A percentile compares a stretch with the other conserved stretches of the same genome.
phyloP scores from a whole-genome alignment of 2,113 vertebrate species.

The Illadopsis cleaveri region DNA sequence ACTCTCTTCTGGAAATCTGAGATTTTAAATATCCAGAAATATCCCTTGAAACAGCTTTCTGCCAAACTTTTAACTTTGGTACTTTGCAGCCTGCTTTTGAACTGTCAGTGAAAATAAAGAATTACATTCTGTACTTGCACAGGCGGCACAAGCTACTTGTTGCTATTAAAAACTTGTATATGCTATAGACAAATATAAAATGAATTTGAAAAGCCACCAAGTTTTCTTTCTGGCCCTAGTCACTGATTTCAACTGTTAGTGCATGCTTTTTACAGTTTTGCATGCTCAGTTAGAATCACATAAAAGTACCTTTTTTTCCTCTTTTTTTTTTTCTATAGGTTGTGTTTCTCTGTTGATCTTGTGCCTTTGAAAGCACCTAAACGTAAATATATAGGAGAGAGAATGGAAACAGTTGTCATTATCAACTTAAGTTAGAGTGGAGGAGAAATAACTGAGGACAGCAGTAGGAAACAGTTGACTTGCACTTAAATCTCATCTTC shows the following conservation, averaged over 20 bases:
- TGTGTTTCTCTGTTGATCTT: not conserved
- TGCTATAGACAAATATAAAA: not conserved
- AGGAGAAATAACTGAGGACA: not conserved
- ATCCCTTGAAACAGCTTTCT: constrained; percentile 52
- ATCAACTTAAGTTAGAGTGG: not conserved
- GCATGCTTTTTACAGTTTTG: not conserved
- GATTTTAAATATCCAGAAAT: constrained; percentile 51
- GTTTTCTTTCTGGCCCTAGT: not conserved
- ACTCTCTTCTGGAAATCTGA: constrained; percentile 35
- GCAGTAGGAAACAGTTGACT: not conserved
- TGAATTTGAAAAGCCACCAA: not conserved
- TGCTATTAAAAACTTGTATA: constrained; percentile 26
- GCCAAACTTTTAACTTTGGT: constrained; percentile 1
- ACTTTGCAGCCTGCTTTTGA: constrained; percentile 9
- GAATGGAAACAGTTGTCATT: not conserved
- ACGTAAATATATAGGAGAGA: not conserved
- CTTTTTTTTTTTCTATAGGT: fast-evolving
- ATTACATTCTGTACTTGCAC: not conserved
- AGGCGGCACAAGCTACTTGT: constrained; percentile 24
- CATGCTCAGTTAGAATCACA: not conserved
- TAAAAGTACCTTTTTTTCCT: not conserved
- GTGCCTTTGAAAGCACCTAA: not conserved
- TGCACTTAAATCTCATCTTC: not conserved
- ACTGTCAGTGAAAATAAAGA: constrained; percentile 5
- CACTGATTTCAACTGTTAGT: not conserved